Conservation (phyloP, 1,140 invertebrate genomes). For the Panulirus ornatus region DNA sequence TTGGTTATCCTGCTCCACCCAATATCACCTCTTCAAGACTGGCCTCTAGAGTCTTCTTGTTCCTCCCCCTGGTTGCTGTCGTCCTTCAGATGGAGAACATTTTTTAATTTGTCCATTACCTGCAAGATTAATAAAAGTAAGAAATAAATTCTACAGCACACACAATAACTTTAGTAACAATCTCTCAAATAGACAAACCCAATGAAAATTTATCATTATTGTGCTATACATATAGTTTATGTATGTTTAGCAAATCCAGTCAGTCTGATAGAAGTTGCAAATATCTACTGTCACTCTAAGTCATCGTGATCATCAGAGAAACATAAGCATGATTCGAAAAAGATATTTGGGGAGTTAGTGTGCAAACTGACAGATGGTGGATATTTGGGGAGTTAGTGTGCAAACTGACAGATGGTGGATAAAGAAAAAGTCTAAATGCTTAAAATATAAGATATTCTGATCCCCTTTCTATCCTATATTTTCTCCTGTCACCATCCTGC, state of each 20-base stretch:
- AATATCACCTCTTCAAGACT: conserved; percentile 42
- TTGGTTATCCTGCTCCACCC: not conserved
- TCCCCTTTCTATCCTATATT: too few species aligned
- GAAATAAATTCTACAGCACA: not conserved
- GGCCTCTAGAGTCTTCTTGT: conserved; percentile 48
- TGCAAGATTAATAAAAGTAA: conserved; percentile 21
- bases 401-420: not conserved
- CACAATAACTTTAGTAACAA: not conserved
- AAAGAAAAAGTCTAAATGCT: too few species aligned
- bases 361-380: not conserved
- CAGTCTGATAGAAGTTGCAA: not conserved
- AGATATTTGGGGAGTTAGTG: too few species aligned
- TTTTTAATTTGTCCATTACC: conserved; percentile 74
- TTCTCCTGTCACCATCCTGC: too few species aligned
- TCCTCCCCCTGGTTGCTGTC: conserved; percentile 40
- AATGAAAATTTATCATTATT: conserved; percentile 27
- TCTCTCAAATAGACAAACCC: not conserved
- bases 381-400: not conserved
- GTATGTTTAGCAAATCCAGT: conserved; percentile 3
- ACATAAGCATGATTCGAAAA: too few species aligned
- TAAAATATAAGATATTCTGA: too few species aligned
- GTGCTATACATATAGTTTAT: conserved; percentile 2
- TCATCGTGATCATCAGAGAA: too few species aligned
- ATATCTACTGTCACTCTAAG: not conserved
- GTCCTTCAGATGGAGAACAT: conserved; percentile 69